Conservation (phyloP, 2,113 vertebrate genomes). For the Atherinomorus stipes region DNA sequence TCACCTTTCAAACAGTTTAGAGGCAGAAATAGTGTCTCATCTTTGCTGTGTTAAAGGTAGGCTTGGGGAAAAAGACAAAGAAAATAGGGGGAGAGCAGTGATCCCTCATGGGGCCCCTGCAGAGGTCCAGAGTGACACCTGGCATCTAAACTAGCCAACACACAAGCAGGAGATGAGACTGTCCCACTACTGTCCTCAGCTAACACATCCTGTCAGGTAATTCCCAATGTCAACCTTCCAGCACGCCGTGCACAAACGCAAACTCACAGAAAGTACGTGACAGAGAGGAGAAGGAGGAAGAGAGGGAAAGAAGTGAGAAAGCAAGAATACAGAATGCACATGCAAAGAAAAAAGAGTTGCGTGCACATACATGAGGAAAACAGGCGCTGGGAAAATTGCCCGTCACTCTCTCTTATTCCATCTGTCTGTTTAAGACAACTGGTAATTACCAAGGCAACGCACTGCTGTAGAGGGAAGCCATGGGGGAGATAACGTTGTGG, state of each 20-base stretch:
- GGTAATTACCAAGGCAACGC: conserved; percentile 81
- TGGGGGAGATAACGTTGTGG: conserved; percentile 66
- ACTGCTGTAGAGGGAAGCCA: conserved; percentile 72
- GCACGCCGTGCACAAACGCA: conserved; percentile 30
- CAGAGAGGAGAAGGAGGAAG: neutral
- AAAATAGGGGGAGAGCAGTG: conserved; percentile 30
- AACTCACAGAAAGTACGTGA: conserved; percentile 29
- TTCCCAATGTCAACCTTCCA: conserved; percentile 41
- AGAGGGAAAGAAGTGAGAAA: conserved; percentile 32
- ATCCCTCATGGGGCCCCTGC: conserved; percentile 40
- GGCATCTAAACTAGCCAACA: conserved; percentile 59
- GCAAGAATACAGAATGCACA: conserved; percentile 34
- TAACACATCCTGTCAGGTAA: conserved; percentile 80
- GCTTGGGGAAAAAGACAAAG: conserved; percentile 13
- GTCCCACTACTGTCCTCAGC: conserved; percentile 46
- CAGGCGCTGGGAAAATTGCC: conserved; percentile 75
- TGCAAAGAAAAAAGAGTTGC: conserved; percentile 16
- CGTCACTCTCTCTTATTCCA: conserved; percentile 82
- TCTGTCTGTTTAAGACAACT: conserved; percentile 85
- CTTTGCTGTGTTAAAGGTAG: conserved; percentile 9
- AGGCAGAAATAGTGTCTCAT: conserved; percentile 6
- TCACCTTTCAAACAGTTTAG: conserved; percentile 15
- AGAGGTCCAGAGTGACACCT: conserved; percentile 65
- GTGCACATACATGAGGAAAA: conserved; percentile 52
- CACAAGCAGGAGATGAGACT: conserved; percentile 67